phyloP scores from a whole-genome alignment of 2,113 vertebrate genomes.

The Macroglossus sobrinus region DNA sequence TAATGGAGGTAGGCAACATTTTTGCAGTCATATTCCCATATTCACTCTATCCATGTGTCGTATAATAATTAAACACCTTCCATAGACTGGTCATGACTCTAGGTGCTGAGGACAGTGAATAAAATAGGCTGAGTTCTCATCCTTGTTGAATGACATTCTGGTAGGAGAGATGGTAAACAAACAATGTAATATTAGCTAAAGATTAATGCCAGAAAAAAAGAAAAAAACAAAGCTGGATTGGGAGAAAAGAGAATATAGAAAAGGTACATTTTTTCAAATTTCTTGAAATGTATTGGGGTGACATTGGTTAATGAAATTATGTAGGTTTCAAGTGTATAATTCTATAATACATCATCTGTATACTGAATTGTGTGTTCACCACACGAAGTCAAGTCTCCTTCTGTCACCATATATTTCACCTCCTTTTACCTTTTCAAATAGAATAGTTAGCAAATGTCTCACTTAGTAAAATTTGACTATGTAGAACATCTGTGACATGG shows the following conservation, averaged over 20 bases:
- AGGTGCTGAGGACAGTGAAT: not conserved
- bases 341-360: too few species aligned
- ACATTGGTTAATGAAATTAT: too few species aligned
- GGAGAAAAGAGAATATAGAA: not conserved
- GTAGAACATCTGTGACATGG: not conserved
- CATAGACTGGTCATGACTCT: too few species aligned
- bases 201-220: not conserved
- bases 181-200: not conserved
- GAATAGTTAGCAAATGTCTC: fast-evolving
- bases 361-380: too few species aligned
- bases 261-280: not conserved
- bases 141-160: not conserved
- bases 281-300: too few species aligned
- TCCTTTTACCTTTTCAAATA: not conserved
- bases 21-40: not conserved
- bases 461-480: not conserved
- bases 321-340: too few species aligned
- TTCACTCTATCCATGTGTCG: not conserved
- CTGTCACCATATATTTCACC: too few species aligned
- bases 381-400: too few species aligned
- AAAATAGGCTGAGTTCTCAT: not conserved
- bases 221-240: not conserved
- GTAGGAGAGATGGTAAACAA: not conserved
- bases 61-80: not conserved
- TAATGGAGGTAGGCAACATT: not conserved